Evolutionary conservation across 2,888 invertebrate genomes (phyloP).

Genomic region (Oegoconia quadripuncta): DNA sequence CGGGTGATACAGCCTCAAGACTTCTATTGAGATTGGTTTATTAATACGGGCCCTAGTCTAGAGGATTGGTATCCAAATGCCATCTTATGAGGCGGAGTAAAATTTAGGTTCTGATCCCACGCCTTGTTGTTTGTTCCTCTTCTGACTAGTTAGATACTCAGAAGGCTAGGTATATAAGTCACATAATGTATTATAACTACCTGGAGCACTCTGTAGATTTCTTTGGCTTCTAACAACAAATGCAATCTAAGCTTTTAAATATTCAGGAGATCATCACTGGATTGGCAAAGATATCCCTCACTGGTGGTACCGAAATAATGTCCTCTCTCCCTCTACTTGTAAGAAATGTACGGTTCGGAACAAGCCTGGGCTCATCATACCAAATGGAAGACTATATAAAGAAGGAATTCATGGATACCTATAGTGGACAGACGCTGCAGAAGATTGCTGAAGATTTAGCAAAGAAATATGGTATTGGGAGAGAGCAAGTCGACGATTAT

Average conservation of each 20-base stretch:
- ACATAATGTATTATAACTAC: neutral
- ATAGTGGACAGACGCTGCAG: slow-evolving; percentile 92
- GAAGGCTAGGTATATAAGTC: no score
- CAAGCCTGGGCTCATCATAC: slow-evolving; percentile 86
- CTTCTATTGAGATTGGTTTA: no score
- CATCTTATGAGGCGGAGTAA: no score
- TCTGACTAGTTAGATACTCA: no score
- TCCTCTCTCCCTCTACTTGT: slow-evolving; percentile 91
- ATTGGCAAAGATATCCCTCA: slow-evolving; percentile 88
- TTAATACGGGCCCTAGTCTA: no score
- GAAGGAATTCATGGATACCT: slow-evolving; percentile 81
- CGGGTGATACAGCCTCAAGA: no score
- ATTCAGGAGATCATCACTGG: slow-evolving; percentile 91
- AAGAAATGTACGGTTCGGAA: slow-evolving; percentile 93
- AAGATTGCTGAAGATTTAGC: slow-evolving; percentile 93
- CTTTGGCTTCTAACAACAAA: no score
- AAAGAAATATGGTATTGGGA: slow-evolving; percentile 83
- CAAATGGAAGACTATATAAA: slow-evolving; percentile 86
- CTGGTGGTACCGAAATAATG: slow-evolving; percentile 97
- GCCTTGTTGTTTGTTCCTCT: no score
- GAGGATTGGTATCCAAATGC: no score
- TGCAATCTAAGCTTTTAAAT: slow-evolving; percentile 24
- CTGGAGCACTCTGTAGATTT: neutral
- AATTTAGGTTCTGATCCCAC: no score
- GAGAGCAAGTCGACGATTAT: slow-evolving; percentile 90